Base-by-base conservation (phyloP, 92 coral and sea anemone genomes). In the Porites divaricata region DNA sequence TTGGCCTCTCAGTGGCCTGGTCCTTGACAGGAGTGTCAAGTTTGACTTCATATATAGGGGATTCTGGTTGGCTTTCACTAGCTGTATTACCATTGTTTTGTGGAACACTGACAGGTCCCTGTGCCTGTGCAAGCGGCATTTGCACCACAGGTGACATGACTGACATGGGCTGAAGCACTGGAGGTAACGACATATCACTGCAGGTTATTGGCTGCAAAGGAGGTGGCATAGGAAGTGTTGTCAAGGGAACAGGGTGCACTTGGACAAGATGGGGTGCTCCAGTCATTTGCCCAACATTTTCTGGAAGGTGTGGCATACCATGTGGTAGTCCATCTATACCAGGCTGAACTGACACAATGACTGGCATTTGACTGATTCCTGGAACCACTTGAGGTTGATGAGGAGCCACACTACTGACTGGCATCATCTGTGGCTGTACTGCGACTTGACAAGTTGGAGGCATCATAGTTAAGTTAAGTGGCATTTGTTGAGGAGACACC, bases 211-310 rank as follows among this genome's bases (percentile, higher is more conserved):
- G 88, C 75, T 84, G 88, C 23, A 75, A 23, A 75, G 81, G 81
- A 51, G 88, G 88, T 25, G 88, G 81, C 75, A 84, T 65, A 8
- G 81, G 82, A 12, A 84, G 82, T 75, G 88, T 83, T 75, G 87
- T 74, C 82, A 84, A 35, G 26, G 88, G 74, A 54, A 84, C 79
- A 35, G 73, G 88, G 23, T 84, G 88, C 88, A 84, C 65, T 35
- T 75, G 88, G 25, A 84, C 75, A 16, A 84, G 25, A 1, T 80
- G 82, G 2, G 78, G 22, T 72, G 78, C 79, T 16, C 59, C 72
- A 61, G 78, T n/a, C 75, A 84, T 65, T 64, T 63, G 88, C 50
- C 81, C 1, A 9, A 84, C n/a, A 75, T 76, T 67, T 24, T 76
- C 88, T 51, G 80, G 67, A 8, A 75, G 17, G 9, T 84, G 88